Evolutionary conservation across 2,113 vertebrate genomes (phyloP).

Genomic region (Tachuris rubrigastra): DNA sequence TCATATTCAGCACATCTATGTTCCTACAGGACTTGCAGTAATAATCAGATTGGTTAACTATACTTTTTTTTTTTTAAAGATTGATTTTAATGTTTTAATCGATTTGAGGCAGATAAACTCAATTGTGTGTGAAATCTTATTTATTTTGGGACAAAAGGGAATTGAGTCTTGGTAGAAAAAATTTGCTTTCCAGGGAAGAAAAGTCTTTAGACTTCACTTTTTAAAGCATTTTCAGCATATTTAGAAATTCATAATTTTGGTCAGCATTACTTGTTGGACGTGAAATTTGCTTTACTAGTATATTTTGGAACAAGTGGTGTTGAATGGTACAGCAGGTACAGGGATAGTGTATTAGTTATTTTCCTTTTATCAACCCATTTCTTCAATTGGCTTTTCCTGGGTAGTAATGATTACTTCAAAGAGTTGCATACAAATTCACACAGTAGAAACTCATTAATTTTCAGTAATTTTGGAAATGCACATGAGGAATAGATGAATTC

Average conservation of each 20-base stretch:
- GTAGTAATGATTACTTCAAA: constrained; percentile 17
- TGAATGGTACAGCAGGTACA: background rate
- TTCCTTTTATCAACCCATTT: background rate
- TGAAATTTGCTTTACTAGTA: background rate
- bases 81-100: constrained; percentile 73
- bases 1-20: constrained; percentile 60
- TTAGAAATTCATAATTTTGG: background rate
- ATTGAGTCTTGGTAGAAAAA: constrained; percentile 8
- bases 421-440: background rate
- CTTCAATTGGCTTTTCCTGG: background rate
- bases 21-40: constrained; percentile 62
- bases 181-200: background rate
- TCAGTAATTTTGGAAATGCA: constrained; percentile 23
- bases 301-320: background rate
- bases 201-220: background rate
- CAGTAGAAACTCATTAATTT: constrained; percentile 8
- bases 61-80: constrained; percentile 47
- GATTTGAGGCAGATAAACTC: constrained; percentile 72
- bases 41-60: constrained; percentile 72
- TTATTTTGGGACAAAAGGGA: constrained; percentile 63
- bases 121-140: constrained; percentile 70
- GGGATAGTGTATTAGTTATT: background rate
- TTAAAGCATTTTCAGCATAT: background rate
- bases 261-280: background rate
- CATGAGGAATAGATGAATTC: background rate